Evolutionary conservation across 2,113 vertebrate species (phyloP), one percentile per base, ranked within the genome.

Genomic region (Corythornis vintsioides): DNA sequence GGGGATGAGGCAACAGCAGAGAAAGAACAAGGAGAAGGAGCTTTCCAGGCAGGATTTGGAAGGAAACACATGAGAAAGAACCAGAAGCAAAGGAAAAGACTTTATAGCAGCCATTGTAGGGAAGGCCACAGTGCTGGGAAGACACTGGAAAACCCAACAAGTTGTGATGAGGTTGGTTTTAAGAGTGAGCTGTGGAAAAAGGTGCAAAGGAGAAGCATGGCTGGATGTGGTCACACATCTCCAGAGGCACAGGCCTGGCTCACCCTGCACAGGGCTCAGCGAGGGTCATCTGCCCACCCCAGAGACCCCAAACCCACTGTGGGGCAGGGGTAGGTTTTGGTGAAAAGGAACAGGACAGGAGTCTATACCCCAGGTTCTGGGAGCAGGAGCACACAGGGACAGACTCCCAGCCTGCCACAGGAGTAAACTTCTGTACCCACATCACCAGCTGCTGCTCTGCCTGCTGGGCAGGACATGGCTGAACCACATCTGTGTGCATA

Each of bases 1-100:
- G 70, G 13, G 6, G 7, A 65, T 19, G 22, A 84, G 35, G n/a
- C 22, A 89, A 57, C 2, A 1, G 1, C 0, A 0, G 26, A 80
- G n/a, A 53, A 80, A 73, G 52, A 81, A 57, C 10, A 80, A 65
- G 48, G 42, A 74, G 45, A 59, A 82, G 31, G 26, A 76, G 24
- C 24, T 79, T 87, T 76, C 73, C 64, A 73, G 50, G 2, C 72
- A 61, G 18, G n/a, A 77, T 83, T 66, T 76, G 53, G 45, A 85
- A 64, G 25, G 13, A 82, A 82, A 79, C 19, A 45, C 15, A 28
- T 11, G 15, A 86, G 45, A 81, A 80, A 63, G 14, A 38, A 74
- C 6, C 47, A 55, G 42, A 83, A 82, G 56, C 56, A 81, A 84
- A 86, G 40, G 11, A 74, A 69, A 76, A 65, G 15, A 11, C 12